Base-by-base conservation (phyloP, 2,113 vertebrate genomes). In the Eleginops maclovinus region DNA sequence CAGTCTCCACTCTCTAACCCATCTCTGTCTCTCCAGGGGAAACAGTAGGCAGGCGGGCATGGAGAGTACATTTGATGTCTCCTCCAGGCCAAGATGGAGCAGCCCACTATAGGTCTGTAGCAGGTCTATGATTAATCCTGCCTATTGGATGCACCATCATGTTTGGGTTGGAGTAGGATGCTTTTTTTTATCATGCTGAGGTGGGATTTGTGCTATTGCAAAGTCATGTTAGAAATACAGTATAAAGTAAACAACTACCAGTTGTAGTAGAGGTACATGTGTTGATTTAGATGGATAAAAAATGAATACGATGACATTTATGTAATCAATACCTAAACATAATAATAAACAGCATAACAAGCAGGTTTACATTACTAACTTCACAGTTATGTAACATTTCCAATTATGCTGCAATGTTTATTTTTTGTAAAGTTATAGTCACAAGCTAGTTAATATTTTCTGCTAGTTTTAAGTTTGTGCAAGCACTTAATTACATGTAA, bases 1-100 rank as follows among this genome's bases (percentile, higher is more conserved):
- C 88, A 90, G 88, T 87, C 87, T 91, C 89, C 80, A 87, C 88
- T 91, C 81, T 88, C 86, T 81, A 89, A 90, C 87, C 87, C 85
- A 84, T 90, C 91, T 83, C 81, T 85, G 78, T 82, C 85, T 91
- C 91, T 91, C 91, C 81, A 46, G 89, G 89, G 92, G 83, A 86
- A 90, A 87, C 87, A 87, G 89, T 84, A 80, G 87, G 89, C 83
- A 90, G 84, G 81, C 79, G 61, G 80, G 86, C 72, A 82, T 78
- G 78, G 79, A 88, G 87, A 85, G 82, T 77, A 56, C 63, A 72
- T 89, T 89, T 92, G 89, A 91, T 90, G 91, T 91, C 85, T 92
- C 87, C 88, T 89, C 78, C 69, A 50, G 83, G 88, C 87, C 76
- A 76, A 86, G 83, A 90, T 73, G 68, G 87, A 91, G 87, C 86